A percentile compares a stretch with the other conserved stretches of the same genome.
Conservation (phyloP, 1,140 invertebrate genomes). For the Papilio aristodemus region DNA sequence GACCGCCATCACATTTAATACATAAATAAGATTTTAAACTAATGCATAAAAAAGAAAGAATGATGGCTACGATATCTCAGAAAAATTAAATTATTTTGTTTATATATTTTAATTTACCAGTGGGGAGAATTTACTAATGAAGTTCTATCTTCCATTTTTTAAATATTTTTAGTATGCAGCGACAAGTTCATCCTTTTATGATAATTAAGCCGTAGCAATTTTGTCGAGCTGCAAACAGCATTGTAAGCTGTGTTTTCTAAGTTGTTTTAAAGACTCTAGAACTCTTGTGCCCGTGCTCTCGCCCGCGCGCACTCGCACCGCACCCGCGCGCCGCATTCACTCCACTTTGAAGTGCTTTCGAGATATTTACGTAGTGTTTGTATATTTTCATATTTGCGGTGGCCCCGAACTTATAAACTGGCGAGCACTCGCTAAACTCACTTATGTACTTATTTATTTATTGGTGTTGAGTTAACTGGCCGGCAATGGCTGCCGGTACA, state of each 20-base stretch:
- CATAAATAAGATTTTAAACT: too few species aligned
- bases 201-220: too few species aligned
- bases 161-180: too few species aligned
- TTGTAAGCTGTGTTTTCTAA: neutral
- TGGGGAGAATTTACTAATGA: too few species aligned
- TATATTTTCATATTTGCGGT: constrained; percentile 76
- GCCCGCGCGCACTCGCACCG: constrained; percentile 31
- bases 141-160: too few species aligned
- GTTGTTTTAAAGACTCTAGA: neutral
- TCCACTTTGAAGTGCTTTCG: constrained; percentile 71
- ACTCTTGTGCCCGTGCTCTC: neutral
- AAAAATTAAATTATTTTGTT: too few species aligned
- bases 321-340: constrained; percentile 44
- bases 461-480: constrained; percentile 13
- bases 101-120: too few species aligned
- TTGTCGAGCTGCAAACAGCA: neutral
- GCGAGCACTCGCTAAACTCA: constrained; percentile 39
- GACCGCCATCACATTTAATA: too few species aligned
- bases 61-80: too few species aligned
- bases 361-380: constrained; percentile 72
- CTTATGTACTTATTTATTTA: constrained; percentile 40
- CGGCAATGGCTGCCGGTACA: constrained; percentile 8
- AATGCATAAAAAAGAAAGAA: too few species aligned
- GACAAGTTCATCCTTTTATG: too few species aligned
- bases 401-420: constrained; percentile 64